A percentile compares a stretch with the other conserved stretches of the same genome.
Evolutionary conservation across 2,797 vertebrate genomes (phyloP).

Genomic region (Sebastes steindachneri): DNA sequence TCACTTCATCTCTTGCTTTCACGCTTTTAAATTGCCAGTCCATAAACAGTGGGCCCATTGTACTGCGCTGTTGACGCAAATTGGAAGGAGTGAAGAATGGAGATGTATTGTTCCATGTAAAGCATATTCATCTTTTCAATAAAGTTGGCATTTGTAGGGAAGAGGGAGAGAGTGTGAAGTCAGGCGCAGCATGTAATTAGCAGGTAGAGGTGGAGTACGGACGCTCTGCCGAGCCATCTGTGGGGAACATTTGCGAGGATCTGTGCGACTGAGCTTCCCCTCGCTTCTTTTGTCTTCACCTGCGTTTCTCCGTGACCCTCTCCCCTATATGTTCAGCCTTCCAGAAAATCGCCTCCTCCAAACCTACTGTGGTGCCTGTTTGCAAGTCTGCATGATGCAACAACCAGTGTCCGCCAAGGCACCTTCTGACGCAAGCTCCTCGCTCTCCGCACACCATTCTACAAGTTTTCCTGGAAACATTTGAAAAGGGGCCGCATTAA

Average conservation of each 20-base stretch:
- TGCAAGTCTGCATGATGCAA: conserved; percentile 57
- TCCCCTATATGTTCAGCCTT: conserved; percentile 17
- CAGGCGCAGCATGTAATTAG: conserved; percentile 60
- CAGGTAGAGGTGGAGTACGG: conserved; percentile 42
- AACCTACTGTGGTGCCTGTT: conserved; percentile 31
- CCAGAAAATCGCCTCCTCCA: conserved; percentile 37
- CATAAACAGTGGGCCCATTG: conserved; percentile 65
- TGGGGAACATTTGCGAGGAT: conserved; percentile 46
- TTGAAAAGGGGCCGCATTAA: conserved; percentile 67
- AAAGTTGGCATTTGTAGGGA: conserved; percentile 51
- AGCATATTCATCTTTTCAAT: conserved; percentile 70
- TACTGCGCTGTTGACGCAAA: conserved; percentile 67
- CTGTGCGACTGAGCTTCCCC: conserved; percentile 23
- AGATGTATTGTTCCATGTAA: conserved; percentile 63
- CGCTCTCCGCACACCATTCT: conserved; percentile 48
- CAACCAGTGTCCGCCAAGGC: conserved; percentile 38
- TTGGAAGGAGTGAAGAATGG: conserved; percentile 63
- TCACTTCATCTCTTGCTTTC: conserved; percentile 53
- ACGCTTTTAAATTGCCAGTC: conserved; percentile 55
- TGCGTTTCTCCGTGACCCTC: conserved; percentile 41
- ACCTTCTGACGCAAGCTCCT: conserved; percentile 52
- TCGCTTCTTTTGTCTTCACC: conserved; percentile 36
- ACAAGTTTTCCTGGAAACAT: conserved; percentile 63
- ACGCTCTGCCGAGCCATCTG: conserved; percentile 46
- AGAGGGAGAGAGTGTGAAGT: conserved; percentile 51